Evolutionary conservation across 2,113 vertebrate species (phyloP).

Genomic region (Bungarus multicinctus): DNA sequence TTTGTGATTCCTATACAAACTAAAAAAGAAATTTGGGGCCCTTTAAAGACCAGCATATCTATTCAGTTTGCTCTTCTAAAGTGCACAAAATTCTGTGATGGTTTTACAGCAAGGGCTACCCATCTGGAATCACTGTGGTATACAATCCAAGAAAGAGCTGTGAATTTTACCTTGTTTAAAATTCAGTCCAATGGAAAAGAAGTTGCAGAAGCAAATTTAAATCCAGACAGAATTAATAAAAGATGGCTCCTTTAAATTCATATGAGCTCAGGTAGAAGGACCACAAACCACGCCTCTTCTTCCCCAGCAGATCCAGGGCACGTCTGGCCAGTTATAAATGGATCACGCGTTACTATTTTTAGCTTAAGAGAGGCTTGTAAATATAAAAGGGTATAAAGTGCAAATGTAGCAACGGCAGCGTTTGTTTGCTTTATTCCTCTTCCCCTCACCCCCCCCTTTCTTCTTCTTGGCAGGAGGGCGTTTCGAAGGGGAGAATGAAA

Average conservation of each 20-base stretch:
- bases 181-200: neutral
- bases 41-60: neutral
- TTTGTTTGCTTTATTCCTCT: constrained; percentile 49
- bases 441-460: rapidly evolving
- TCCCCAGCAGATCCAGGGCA: constrained; percentile 48
- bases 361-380: constrained; percentile 60
- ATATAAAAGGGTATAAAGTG: constrained; percentile 66
- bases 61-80: neutral
- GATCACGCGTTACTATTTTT: constrained; percentile 65
- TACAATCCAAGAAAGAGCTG: neutral
- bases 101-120: neutral
- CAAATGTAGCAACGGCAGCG: constrained; percentile 61
- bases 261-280: constrained; percentile 57
- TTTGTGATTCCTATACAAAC: neutral
- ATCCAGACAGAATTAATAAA: neutral
- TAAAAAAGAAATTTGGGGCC: neutral
- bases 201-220: neutral
- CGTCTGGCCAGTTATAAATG: constrained; percentile 60
- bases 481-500: constrained; percentile 50
- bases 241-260: constrained; percentile 41
- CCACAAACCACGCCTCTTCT: constrained; percentile 57
- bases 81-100: neutral
- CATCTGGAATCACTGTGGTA: neutral
- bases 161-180: neutral
- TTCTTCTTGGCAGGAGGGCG: constrained; percentile 44